These are phyloP conservation scores for Perca fluviatilis DNA, from an alignment of 2,113 vertebrate species.

Conservation along the genomic window DNA sequence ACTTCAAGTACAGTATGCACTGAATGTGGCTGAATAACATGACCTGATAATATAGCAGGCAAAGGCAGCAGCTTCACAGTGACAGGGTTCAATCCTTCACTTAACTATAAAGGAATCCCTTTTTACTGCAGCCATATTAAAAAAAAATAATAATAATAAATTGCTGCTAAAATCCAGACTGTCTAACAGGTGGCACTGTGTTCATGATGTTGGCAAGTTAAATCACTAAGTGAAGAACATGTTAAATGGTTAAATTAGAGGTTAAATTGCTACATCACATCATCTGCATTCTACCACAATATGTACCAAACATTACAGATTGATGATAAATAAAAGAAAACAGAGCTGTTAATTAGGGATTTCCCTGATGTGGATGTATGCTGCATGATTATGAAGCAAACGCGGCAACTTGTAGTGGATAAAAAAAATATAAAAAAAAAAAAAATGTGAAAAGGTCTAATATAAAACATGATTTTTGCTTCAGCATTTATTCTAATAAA, in stretches of 20 bases:
- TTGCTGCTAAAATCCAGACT: background rate
- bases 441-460: background rate
- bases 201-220: slow-evolving; percentile 2
- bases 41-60: background rate
- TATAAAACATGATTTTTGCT: background rate
- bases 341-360: slow-evolving; percentile 32
- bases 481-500: background rate
- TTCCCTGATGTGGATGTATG: slow-evolving; percentile 2
- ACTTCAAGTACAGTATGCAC: background rate
- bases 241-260: slow-evolving; percentile 9
- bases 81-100: background rate
- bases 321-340: slow-evolving; percentile 6
- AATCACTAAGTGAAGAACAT: background rate
- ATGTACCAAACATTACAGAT: background rate
- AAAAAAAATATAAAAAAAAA: background rate
- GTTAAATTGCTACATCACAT: slow-evolving; percentile 1
- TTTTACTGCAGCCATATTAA: background rate
- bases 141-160: background rate
- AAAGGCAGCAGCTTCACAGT: background rate
- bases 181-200: slow-evolving; percentile 1
- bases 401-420: background rate
- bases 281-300: background rate
- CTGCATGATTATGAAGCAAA: slow-evolving; percentile 15
- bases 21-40: background rate
- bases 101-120: background rate